These are phyloP conservation scores for Falco biarmicus DNA, from an alignment of 2,797 vertebrate genomes.

Conservation along the genomic window DNA sequence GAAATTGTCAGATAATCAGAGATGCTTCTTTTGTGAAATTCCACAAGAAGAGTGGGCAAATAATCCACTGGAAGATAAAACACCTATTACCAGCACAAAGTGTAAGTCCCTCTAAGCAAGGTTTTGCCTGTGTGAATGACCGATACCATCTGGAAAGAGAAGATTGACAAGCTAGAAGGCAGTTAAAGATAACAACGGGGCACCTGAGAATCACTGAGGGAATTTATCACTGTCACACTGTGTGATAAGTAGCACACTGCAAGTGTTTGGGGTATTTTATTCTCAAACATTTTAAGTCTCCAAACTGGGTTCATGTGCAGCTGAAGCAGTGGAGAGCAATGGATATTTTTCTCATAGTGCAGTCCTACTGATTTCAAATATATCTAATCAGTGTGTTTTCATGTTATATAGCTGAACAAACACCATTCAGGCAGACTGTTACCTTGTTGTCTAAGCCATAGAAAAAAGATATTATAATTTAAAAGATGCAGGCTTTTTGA, in stretches of 20 bases:
- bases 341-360: not conserved
- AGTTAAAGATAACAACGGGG: conserved; percentile 73
- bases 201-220: conserved; percentile 71
- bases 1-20: conserved; percentile 73
- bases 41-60: conserved; percentile 58
- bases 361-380: not conserved
- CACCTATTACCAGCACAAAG: conserved; percentile 68
- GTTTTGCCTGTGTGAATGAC: conserved; percentile 65
- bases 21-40: conserved; percentile 64
- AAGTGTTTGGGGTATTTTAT: not conserved
- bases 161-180: conserved; percentile 73
- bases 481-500: not conserved
- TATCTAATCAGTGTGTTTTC: not conserved
- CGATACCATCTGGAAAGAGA: conserved; percentile 70
- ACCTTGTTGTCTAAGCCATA: not conserved
- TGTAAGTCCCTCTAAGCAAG: conserved; percentile 73
- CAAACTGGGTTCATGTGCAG: not conserved
- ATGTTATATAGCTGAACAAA: not conserved
- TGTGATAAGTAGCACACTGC: conserved; percentile 46
- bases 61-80: conserved; percentile 72
- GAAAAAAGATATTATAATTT: not conserved
- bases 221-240: conserved; percentile 71
- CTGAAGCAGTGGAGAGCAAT: not conserved
- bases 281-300: conserved; percentile 16
- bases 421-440: not conserved